These are phyloP conservation scores for Rhinichthys klamathensis DNA, from an alignment of 2,113 vertebrate species.

Conservation along the genomic window DNA sequence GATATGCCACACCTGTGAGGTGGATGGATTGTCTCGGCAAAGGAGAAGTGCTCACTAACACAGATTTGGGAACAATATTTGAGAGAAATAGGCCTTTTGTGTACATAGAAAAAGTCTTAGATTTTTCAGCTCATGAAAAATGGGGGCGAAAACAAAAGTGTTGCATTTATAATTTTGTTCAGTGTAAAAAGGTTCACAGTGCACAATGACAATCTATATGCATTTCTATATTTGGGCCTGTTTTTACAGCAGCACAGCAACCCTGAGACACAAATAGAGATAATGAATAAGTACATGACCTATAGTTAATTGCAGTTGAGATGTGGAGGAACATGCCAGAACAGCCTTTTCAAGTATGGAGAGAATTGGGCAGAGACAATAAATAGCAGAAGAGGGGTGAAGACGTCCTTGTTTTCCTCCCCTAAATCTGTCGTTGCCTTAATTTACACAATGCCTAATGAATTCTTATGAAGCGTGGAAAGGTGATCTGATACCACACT, in stretches of 20 bases:
- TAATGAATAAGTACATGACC: constrained; percentile 45
- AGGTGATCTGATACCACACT: constrained; percentile 52
- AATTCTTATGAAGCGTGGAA: constrained; percentile 52
- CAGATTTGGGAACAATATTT: too few species aligned
- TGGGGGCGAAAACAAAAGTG: too few species aligned
- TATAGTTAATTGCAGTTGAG: constrained; percentile 47
- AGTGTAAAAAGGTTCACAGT: neutral
- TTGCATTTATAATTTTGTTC: too few species aligned
- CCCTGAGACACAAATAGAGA: constrained; percentile 30
- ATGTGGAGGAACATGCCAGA: constrained; percentile 39
- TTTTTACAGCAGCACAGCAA: constrained; percentile 16
- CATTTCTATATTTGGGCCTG: neutral
- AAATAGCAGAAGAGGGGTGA: constrained; percentile 58
- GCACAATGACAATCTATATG: neutral
- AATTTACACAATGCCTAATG: constrained; percentile 59
- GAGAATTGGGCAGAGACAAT: constrained; percentile 47
- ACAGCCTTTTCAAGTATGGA: constrained; percentile 46
- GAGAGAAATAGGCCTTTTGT: too few species aligned
- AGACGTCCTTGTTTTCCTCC: constrained; percentile 55
- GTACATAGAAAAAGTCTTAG: too few species aligned
- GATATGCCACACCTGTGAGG: too few species aligned
- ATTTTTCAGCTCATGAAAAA: too few species aligned
- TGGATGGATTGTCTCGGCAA: too few species aligned
- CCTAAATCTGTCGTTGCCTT: constrained; percentile 58
- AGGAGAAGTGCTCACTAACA: too few species aligned